Evolutionary conservation across 2,113 vertebrate species (phyloP).

Genomic region (Gorilla gorilla): DNA sequence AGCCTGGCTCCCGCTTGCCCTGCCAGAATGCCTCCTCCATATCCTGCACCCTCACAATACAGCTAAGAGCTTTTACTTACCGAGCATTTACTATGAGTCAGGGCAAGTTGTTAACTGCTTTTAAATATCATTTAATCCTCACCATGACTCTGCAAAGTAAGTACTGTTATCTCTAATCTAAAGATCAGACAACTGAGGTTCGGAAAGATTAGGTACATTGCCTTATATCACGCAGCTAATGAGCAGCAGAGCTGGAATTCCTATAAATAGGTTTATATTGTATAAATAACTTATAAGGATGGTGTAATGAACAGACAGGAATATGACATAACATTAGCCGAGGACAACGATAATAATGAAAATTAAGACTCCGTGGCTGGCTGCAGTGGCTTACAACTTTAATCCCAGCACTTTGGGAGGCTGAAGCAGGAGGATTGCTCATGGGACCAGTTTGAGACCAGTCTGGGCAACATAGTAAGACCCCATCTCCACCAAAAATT

Average conservation of each 20-base stretch:
- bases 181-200: neutral
- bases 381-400: too few species aligned
- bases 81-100: neutral
- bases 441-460: too few species aligned
- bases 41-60: neutral
- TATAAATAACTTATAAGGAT: neutral
- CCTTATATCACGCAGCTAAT: neutral
- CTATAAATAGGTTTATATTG: neutral
- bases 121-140: neutral
- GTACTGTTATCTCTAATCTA: neutral
- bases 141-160: neutral
- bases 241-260: neutral
- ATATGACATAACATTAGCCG: neutral
- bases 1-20: fast-evolving
- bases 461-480: too few species aligned
- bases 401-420: too few species aligned
- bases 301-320: neutral
- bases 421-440: too few species aligned
- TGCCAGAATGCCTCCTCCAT: neutral
- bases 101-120: neutral
- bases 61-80: neutral
- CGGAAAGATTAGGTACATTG: neutral
- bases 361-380: neutral
- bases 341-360: neutral
- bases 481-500: too few species aligned